phyloP scores from a whole-genome alignment of 2,113 vertebrate genomes.

The Melanerpes formicivorus region DNA sequence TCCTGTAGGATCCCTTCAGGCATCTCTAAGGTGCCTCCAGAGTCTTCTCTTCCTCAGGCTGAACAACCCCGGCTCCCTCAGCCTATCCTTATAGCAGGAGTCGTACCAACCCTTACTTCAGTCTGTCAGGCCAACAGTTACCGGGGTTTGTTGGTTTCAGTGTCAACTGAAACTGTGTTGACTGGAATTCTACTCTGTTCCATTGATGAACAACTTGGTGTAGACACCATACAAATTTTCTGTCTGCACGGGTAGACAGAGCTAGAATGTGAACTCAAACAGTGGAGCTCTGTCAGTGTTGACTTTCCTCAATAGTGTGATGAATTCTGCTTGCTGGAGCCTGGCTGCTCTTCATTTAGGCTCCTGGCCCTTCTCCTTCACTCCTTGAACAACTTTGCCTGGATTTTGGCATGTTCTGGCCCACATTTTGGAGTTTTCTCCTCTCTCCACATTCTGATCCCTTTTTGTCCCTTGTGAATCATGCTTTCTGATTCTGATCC shows the following conservation, averaged over 20 bases:
- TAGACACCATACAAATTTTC: too few relatives aligned
- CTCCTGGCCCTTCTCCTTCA: not conserved
- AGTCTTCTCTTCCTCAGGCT: too few relatives aligned
- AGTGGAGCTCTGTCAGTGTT: not conserved
- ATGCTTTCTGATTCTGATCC: not conserved
- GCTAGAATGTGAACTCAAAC: not conserved
- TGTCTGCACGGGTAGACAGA: not conserved
- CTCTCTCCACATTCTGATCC: not conserved
- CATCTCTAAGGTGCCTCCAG: too few relatives aligned
- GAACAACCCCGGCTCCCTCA: too few relatives aligned
- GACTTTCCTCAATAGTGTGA: not conserved
- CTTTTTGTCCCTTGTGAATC: not conserved
- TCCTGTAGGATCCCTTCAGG: too few relatives aligned
- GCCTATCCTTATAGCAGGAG: too few relatives aligned
- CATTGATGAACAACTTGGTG: rapidly evolving
- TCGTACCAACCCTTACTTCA: not conserved
- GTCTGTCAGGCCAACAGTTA: not conserved
- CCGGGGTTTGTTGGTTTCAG: not conserved
- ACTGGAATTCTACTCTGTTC: not conserved
- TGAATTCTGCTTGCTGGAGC: not conserved
- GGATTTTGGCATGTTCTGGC: not conserved
- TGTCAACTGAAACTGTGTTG: not conserved
- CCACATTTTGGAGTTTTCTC: not conserved
- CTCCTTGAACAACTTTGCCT: not conserved
- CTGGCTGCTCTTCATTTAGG: not conserved